Base-by-base conservation (phyloP, 2,888 invertebrate genomes). In the Pachymerium ferrugineum region DNA sequence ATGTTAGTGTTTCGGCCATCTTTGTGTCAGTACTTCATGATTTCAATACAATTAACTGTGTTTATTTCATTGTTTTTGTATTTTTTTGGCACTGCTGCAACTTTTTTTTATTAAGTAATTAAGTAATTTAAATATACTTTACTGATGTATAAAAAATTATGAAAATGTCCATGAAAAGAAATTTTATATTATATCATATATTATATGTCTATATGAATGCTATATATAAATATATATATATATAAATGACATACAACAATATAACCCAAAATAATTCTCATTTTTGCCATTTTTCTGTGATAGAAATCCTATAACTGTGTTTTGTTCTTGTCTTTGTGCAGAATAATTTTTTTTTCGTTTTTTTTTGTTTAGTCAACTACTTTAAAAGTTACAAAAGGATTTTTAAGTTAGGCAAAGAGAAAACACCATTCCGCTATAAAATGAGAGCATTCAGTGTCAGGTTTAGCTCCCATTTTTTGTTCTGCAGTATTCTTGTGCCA, bases 141-240 rank as follows among this genome's bases (percentile, higher is more conserved):
- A 47, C 1, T 47, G 22, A 54, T 54, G 25, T 54, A 54, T 54
- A 25, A 3, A 47, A 47, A 22, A 47, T n/a, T n/a, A n/a, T n/a
- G n/a, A 47, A 54, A 25, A 54, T 54, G 54, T 54, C 54, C 25
- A 54, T 12, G 54, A 54, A 25, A 25, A 54, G 10, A 8, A 47
- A 54, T 54, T 54, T 54, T 54, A 54, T 54, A 54, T 54, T 54
- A 54, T 54, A 54, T 54, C 54, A 54, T 25, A n/a, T n/a, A 54
- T 38, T 54, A 54, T 54, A 54, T 54, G 54, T 54, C 54, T 54
- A 54, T 47, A 47, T 47, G 22, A 47, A 47, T 19, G 22, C 22
- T 19, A 19, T 47, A 54, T 54, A 54, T 54, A 54, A 25, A 22
- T 22, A n/a, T 25, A 25, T 54, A 54, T 54, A 54, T 54, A 54